Conservation (phyloP, 2,888 invertebrate species). For the Notodonta ziczac region DNA sequence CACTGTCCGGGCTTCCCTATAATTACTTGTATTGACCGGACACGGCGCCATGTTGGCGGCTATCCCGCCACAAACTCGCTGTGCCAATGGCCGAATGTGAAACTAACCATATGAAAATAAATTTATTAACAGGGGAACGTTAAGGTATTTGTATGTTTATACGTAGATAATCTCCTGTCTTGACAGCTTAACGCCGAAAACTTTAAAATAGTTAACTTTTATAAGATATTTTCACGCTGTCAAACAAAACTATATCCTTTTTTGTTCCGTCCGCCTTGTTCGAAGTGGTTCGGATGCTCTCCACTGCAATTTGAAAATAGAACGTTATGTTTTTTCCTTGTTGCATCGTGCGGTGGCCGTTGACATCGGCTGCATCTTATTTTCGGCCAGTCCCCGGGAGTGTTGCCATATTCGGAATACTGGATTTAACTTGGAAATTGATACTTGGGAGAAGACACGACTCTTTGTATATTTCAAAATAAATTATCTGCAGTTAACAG, state of each 20-base stretch:
- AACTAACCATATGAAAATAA: not conserved
- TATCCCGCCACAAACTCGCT: not conserved
- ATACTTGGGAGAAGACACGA: conserved; percentile 26
- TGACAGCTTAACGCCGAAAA: conserved; percentile 26
- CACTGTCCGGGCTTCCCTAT: conserved; percentile 35
- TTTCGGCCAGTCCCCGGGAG: conserved; percentile 73
- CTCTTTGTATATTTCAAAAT: too few species aligned
- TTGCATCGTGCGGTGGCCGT: conserved; percentile 76
- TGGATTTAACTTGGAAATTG: conserved; percentile 55
- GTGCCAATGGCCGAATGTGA: not conserved
- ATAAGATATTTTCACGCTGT: conserved; percentile 29
- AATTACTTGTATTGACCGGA: conserved; percentile 32
- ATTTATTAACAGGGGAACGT: not conserved
- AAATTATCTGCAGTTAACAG: too few species aligned
- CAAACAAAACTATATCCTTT: conserved; percentile 55
- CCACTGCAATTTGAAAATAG: conserved; percentile 79
- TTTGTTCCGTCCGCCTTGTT: conserved; percentile 55
- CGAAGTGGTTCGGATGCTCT: conserved; percentile 53
- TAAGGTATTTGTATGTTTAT: not conserved
- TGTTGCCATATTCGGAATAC: conserved; percentile 66
- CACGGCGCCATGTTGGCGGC: conserved; percentile 14
- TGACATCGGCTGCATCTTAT: conserved; percentile 76
- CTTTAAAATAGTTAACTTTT: conserved; percentile 19
- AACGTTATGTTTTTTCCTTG: conserved; percentile 64
- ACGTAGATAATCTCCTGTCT: conserved; percentile 11